Evolutionary conservation across 1,140 invertebrate genomes (phyloP), one percentile per base, ranked within the genome.

Genomic region (Apis laboriosa): DNA sequence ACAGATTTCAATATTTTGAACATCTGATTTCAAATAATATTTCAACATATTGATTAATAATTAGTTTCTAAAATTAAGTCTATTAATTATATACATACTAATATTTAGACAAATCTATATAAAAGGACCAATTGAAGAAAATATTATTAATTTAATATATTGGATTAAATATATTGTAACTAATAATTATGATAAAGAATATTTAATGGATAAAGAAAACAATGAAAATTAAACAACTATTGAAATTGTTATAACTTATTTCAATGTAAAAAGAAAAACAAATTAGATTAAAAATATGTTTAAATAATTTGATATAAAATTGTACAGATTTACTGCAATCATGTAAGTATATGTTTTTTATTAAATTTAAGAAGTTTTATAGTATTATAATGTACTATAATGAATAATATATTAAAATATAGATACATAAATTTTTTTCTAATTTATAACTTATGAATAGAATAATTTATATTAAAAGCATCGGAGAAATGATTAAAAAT

Each of bases 81-180:
- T 72, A 24, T 66, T 63, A 63, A 70, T 82, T 12, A 77, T 75
- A 55, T 53, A 34, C 51, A 81, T 51, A 21, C 60, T 64, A 71
- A 34, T 21, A 56, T 64, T 24, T 61, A 55, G 12, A 21, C 17
- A 63, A 80, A 86, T 56, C 77, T 72, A 43, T 66, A 34, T 73
- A 83, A 63, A 60, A 86, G 80, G 86, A 87, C 85, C 81, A 87
- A 87, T 9, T 13, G 64, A 87, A 43, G 5, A 43, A 43, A 86
- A 19, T 67, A 80, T 17, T 72, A 76, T 1, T 56, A 51, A 53
- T 1, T 78, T 83, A 61, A 56, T 3, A 8, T 17, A 21, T 34
- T 15, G 60, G 15, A 60, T n/a, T 60, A 64, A 75, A 63, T 72
- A n/a, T 73, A 49, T 83, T 73, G 84, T 53, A 53, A 70, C 19